phyloP scores from a whole-genome alignment of 2,797 vertebrate species.

The Gephyroberyx darwinii region DNA sequence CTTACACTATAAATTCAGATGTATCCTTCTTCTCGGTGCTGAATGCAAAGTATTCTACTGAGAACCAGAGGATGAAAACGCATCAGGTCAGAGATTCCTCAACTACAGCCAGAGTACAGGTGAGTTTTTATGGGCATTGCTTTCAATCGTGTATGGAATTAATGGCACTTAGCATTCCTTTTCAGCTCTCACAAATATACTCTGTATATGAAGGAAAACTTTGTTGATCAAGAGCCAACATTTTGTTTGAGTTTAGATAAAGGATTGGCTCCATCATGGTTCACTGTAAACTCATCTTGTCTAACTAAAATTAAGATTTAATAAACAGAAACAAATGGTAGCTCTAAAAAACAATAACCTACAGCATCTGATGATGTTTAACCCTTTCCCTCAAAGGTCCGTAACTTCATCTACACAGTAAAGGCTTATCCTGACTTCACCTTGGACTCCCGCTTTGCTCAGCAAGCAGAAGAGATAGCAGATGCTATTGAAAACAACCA shows the following conservation, averaged over 20 bases:
- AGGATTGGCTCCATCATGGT: background rate
- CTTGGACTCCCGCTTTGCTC: constrained; percentile 82
- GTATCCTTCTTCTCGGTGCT: constrained; percentile 77
- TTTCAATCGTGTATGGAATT: background rate
- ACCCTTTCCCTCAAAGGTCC: constrained; percentile 71
- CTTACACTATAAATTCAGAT: constrained; percentile 84
- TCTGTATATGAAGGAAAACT: background rate
- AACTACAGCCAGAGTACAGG: constrained; percentile 85
- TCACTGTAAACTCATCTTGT: background rate
- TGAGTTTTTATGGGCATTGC: constrained; percentile 54
- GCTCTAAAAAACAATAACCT: background rate
- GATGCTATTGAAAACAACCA: constrained; percentile 90
- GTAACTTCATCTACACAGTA: constrained; percentile 88
- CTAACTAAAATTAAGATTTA: background rate
- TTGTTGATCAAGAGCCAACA: no score
- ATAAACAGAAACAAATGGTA: background rate
- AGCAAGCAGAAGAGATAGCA: constrained; percentile 82
- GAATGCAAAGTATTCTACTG: constrained; percentile 87
- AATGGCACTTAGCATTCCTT: background rate
- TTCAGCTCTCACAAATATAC: background rate
- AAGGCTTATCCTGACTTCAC: constrained; percentile 80
- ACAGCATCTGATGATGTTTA: background rate
- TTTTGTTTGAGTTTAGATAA: background rate
- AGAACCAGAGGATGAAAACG: constrained; percentile 87
- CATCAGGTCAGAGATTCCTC: constrained; percentile 86